phyloP scores from a whole-genome alignment of 1,140 invertebrate species.

The Holcopasites calliopsidis region DNA sequence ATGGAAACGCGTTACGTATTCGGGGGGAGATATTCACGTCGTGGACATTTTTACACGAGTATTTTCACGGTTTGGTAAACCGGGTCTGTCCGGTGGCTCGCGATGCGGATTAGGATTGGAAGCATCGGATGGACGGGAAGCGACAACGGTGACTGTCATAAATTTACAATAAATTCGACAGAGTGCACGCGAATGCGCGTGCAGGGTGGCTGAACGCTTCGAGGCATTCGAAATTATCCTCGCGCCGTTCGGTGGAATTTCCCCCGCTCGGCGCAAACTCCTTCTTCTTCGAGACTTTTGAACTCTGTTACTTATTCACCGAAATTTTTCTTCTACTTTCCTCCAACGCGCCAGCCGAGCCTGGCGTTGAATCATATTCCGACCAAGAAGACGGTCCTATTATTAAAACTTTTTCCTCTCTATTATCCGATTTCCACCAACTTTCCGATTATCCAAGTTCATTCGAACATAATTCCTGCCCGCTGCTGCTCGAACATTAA shows the following conservation, averaged over 20 bases:
- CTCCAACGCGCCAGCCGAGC: too few relatives aligned
- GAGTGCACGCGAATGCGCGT: constrained; percentile 52
- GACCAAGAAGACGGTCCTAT: constrained; percentile 41
- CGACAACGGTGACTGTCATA: constrained; percentile 65
- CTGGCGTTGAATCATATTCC: constrained; percentile 29
- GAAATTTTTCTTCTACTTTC: constrained; percentile 33
- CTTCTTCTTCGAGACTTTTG: constrained; percentile 25
- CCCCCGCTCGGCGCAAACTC: neutral
- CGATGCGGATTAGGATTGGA: constrained; percentile 51
- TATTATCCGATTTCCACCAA: constrained; percentile 13
- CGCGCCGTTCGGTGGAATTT: constrained; percentile 10
- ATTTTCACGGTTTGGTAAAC: constrained; percentile 65
- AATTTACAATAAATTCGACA: constrained; percentile 72
- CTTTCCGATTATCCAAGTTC: constrained; percentile 32
- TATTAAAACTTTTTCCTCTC: constrained; percentile 39
- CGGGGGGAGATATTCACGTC: constrained; percentile 47
- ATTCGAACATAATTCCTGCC: constrained; percentile 37
- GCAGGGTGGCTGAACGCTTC: constrained; percentile 18
- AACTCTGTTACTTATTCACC: constrained; percentile 43
- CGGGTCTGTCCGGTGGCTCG: constrained; percentile 59
- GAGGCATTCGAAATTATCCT: constrained; percentile 55
- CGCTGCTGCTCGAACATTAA: constrained; percentile 10
- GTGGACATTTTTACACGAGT: constrained; percentile 54
- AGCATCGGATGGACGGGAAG: constrained; percentile 65
- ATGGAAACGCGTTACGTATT: neutral